A percentile compares a stretch with the other conserved stretches of the same genome.
These are phyloP conservation scores for Dysmachus trigonus DNA, from an alignment of 2,888 invertebrate genomes.

Conservation along the genomic window DNA sequence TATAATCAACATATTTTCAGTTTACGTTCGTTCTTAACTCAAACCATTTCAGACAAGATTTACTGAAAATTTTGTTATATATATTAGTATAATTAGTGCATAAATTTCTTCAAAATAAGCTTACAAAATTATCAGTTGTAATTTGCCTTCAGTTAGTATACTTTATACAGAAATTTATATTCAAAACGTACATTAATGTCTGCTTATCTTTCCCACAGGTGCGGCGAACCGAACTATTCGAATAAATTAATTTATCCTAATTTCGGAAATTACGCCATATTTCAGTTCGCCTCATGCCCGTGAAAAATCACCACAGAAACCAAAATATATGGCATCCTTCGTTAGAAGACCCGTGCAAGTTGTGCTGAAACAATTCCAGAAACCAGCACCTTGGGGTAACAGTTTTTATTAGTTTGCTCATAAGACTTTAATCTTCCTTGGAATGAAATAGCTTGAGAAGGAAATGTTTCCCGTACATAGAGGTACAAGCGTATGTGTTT, in stretches of 20 bases:
- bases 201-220: background rate
- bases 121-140: background rate
- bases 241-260: background rate
- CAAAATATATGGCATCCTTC: background rate
- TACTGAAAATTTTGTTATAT: no score
- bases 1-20: no score
- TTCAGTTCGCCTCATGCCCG: background rate
- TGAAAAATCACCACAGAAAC: background rate
- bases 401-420: background rate
- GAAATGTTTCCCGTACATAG: background rate
- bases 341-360: background rate
- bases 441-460: background rate
- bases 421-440: background rate
- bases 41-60: no score
- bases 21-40: no score
- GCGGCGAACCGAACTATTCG: background rate
- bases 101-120: background rate
- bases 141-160: background rate
- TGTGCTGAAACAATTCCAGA: background rate
- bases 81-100: background rate
- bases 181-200: background rate
- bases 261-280: background rate
- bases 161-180: background rate
- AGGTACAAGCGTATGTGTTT: background rate
- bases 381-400: background rate